Percentiles rank a stretch among this genome's conserved stretches.
Conservation (phyloP, 1,140 invertebrate species). For the Aporrectodea caliginosa region DNA sequence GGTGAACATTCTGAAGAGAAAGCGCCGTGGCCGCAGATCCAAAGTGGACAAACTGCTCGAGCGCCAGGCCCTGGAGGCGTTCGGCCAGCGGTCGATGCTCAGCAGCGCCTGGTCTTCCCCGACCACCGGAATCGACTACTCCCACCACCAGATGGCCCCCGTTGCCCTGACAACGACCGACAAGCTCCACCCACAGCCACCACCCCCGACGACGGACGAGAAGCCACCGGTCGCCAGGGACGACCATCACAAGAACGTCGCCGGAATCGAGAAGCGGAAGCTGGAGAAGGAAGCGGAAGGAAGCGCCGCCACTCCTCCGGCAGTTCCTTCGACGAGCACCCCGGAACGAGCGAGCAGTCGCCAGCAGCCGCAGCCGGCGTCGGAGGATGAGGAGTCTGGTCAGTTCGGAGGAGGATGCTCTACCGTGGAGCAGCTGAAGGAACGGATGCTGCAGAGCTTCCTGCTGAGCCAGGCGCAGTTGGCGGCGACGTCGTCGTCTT, state of each 20-base stretch:
- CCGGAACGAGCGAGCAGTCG: neutral
- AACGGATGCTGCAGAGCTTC: neutral
- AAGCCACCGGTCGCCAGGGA: neutral
- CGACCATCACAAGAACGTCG: neutral
- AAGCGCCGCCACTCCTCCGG: neutral
- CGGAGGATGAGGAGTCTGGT: neutral
- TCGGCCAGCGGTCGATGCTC: neutral
- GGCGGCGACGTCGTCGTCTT: too few species aligned
- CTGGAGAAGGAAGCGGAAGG: neutral
- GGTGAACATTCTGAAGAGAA: constrained; percentile 10
- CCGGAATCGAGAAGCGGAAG: neutral
- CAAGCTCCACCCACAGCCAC: too few species aligned
- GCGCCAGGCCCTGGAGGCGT: constrained; percentile 26
- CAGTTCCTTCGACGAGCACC: neutral
- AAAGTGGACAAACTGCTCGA: constrained; percentile 53
- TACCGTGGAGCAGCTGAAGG: neutral
- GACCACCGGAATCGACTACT: neutral
- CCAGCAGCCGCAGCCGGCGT: neutral
- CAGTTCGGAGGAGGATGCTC: neutral
- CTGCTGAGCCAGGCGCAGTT: neutral
- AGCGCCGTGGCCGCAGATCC: constrained; percentile 45
- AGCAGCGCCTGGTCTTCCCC: neutral
- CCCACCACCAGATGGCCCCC: neutral
- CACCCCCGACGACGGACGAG: neutral
- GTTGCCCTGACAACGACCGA: neutral